These are phyloP conservation scores for Drosophila monieri DNA, from an alignment of 2,888 invertebrate species.

Conservation along the genomic window DNA sequence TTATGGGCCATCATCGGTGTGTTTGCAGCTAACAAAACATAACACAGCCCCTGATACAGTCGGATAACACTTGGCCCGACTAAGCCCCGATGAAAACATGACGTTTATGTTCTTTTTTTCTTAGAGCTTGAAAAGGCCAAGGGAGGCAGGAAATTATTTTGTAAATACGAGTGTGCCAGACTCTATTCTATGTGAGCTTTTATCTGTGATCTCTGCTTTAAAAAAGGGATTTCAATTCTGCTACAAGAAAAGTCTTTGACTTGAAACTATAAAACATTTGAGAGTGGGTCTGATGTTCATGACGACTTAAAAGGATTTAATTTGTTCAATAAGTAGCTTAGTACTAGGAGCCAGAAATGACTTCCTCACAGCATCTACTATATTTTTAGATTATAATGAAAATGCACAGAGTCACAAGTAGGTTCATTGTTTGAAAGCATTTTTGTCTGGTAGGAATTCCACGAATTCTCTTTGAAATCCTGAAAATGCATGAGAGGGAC, in stretches of 20 bases:
- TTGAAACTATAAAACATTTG: neutral
- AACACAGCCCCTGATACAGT: slow-evolving; percentile 24
- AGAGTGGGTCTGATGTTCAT: neutral
- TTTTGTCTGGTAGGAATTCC: no score
- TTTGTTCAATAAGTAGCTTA: neutral
- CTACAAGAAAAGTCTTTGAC: slow-evolving; percentile 8
- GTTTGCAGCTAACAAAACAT: slow-evolving; percentile 78
- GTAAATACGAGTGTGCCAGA: slow-evolving; percentile 24
- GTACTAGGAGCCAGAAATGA: neutral
- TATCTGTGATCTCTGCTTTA: neutral
- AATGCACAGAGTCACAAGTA: no score
- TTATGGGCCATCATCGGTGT: slow-evolving; percentile 68
- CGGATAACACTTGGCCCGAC: slow-evolving; percentile 39
- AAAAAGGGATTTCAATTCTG: slow-evolving; percentile 6
- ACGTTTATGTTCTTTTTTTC: slow-evolving; percentile 29
- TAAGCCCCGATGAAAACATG: slow-evolving; percentile 46
- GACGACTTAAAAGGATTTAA: neutral
- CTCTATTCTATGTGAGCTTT: slow-evolving; percentile 15
- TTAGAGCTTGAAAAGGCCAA: neutral
- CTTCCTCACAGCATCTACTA: neutral
- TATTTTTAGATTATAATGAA: no score
- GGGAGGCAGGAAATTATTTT: slow-evolving; percentile 23
- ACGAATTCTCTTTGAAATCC: no score
- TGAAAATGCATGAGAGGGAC: no score
- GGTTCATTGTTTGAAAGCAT: no score